Conservation (phyloP, 2,888 invertebrate species). For the Boloria selene region DNA sequence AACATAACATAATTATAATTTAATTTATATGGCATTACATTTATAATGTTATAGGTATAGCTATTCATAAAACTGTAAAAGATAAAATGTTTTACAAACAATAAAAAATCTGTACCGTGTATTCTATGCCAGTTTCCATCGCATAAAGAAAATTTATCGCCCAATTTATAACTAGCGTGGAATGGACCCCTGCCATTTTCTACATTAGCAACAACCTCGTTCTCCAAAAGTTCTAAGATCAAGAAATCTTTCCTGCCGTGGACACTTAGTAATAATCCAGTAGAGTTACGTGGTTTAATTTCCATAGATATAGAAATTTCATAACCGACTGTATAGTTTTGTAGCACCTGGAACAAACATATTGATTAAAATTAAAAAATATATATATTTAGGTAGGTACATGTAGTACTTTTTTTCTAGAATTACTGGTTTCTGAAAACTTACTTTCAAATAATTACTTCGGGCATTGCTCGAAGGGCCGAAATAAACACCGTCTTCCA, state of each 20-base stretch:
- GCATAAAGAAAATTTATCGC: constrained; percentile 88
- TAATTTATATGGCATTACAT: too few relatives aligned
- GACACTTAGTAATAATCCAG: constrained; percentile 93
- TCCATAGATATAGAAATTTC: constrained; percentile 91
- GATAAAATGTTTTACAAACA: too few relatives aligned
- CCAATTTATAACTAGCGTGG: constrained; percentile 86
- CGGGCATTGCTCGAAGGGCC: constrained; percentile 79
- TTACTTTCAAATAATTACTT: constrained; percentile 88
- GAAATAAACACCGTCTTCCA: constrained; percentile 94
- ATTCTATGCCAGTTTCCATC: constrained; percentile 98
- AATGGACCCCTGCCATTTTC: constrained; percentile 92
- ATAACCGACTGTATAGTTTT: constrained; percentile 90
- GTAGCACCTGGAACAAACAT: constrained; percentile 69
- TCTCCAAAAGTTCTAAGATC: constrained; percentile 93
- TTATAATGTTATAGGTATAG: background rate
- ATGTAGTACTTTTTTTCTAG: constrained; percentile 10
- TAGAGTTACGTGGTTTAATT: constrained; percentile 91
- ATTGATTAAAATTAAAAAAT: background rate
- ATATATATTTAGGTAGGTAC: too few relatives aligned
- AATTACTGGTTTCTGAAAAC: constrained; percentile 6
- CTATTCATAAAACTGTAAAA: background rate
- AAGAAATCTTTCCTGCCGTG: constrained; percentile 92
- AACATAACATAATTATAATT: constrained; percentile 43
- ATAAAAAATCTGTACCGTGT: constrained; percentile 77
- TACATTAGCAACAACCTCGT: constrained; percentile 90